Conservation (phyloP, 2,113 vertebrate species). For the Capreolus pygargus region DNA sequence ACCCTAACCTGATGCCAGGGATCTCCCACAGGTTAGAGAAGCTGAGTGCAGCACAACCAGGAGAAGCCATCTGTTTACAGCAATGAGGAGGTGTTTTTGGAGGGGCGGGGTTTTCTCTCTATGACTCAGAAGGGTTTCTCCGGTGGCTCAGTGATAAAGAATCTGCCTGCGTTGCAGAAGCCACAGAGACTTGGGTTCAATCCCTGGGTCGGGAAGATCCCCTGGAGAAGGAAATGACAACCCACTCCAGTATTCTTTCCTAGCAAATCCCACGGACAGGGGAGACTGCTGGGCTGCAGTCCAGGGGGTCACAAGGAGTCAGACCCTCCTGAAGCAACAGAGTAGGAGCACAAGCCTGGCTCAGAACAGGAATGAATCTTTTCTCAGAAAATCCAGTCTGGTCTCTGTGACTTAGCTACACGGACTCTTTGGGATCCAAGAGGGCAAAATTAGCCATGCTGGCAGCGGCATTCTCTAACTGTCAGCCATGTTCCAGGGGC, state of each 20-base stretch:
- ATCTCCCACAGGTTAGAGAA: not conserved
- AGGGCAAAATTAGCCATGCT: not conserved
- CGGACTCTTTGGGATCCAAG: not conserved
- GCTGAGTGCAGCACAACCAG: accelerated
- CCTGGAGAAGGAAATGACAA: not conserved
- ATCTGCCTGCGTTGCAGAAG: not conserved
- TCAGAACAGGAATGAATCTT: not conserved
- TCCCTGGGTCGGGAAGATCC: not conserved
- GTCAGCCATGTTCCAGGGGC: not conserved
- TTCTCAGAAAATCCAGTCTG: not conserved
- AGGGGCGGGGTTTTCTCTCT: not conserved
- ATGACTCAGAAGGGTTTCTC: not conserved
- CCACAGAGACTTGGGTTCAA: not conserved
- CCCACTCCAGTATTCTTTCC: not conserved
- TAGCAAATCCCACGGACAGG: not conserved
- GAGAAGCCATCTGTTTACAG: not conserved
- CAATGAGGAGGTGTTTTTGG: no score
- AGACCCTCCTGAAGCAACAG: not conserved
- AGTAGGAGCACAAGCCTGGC: not conserved
- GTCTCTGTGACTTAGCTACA: not conserved
- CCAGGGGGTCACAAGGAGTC: not conserved
- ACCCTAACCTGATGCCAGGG: not conserved
- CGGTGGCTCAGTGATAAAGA: not conserved
- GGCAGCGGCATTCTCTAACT: not conserved
- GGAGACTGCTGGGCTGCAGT: not conserved